Percentiles rank a stretch among this genome's conserved stretches.
These are phyloP conservation scores for Arizona elegans DNA, from an alignment of 2,113 vertebrate species.

Conservation along the genomic window DNA sequence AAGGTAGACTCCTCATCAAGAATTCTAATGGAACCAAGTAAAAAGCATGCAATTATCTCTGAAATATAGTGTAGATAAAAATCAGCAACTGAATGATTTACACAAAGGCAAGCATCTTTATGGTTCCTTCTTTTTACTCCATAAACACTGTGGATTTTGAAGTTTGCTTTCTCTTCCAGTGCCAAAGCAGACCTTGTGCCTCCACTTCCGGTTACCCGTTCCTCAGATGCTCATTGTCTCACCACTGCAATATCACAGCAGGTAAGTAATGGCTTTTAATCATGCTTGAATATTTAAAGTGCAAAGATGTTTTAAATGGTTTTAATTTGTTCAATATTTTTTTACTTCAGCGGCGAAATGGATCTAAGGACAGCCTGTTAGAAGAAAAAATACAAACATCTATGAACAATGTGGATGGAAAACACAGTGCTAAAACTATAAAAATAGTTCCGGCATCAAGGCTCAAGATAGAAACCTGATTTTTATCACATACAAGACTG, in stretches of 20 bases:
- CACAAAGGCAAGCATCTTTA: background rate
- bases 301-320: background rate
- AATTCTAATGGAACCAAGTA: background rate
- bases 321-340: slow-evolving; percentile 24
- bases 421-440: slow-evolving; percentile 70
- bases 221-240: slow-evolving; percentile 70
- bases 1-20: background rate
- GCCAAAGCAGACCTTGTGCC: slow-evolving; percentile 80
- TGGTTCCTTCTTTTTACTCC: background rate
- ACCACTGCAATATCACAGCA: slow-evolving; percentile 62
- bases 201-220: slow-evolving; percentile 80
- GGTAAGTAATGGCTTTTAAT: slow-evolving; percentile 56
- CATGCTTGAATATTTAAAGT: background rate
- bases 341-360: slow-evolving; percentile 73
- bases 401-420: slow-evolving; percentile 65
- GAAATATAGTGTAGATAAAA: background rate
- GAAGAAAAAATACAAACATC: slow-evolving; percentile 67
- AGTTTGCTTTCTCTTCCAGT: slow-evolving; percentile 60
- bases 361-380: slow-evolving; percentile 79
- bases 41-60: background rate
- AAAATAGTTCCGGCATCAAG: slow-evolving; percentile 74
- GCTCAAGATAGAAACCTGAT: slow-evolving; percentile 78
- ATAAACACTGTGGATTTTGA: background rate
- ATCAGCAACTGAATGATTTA: background rate
- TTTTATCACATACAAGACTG: background rate